Evolutionary conservation across 2,113 vertebrate species (phyloP), one percentile per base, ranked within the genome.

Genomic region (Porphyrio hochstetteri): DNA sequence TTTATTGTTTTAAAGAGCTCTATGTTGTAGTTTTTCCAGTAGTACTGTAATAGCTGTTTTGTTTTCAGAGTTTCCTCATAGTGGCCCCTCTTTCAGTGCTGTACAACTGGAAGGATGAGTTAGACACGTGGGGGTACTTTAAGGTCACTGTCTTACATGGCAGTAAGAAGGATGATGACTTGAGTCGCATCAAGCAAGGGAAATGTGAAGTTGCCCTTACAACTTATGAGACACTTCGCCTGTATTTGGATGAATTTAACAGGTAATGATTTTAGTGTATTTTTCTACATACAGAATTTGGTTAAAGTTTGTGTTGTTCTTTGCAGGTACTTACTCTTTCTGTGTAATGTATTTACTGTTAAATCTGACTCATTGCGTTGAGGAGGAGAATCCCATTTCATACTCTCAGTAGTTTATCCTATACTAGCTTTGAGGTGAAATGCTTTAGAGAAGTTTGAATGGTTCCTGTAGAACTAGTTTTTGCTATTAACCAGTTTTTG

Each of bases 91-190:
- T 99, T 92, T 99, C 99, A 87, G 98, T 99, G 76, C 98, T 99
- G 48, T 99, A 99, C 91, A 99, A 99, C 95, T 99, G 99, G 99
- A 99, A 98, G 92, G 99, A 99, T 96, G 99, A 99, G 87, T 93
- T 99, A 92, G 98, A 99, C 44, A 99, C 99, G 2, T 99, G 99
- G 99, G 99, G 99, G 31, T 98, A 99, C 97, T 99, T 99, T 88
- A 99, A 97, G 95, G 96, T 98, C 33, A 97, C 93, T 79, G 70
- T 99, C 65, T 98, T 99, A 79, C 99, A 99, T 28, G 99, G 99
- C 57, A 98, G 97, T 96, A 98, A 95, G 95, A 99, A 99, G 92
- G 98, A 99, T 17, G 98, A 97, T 67, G 98, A 99, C 92, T 79
- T 99, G 86, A 97, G 81, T 93, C 98, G 99, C n/a, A 96, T 99